These are phyloP conservation scores for Clarias laeviceps DNA, from an alignment of 2,797 vertebrate genomes.

Conservation along the genomic window DNA sequence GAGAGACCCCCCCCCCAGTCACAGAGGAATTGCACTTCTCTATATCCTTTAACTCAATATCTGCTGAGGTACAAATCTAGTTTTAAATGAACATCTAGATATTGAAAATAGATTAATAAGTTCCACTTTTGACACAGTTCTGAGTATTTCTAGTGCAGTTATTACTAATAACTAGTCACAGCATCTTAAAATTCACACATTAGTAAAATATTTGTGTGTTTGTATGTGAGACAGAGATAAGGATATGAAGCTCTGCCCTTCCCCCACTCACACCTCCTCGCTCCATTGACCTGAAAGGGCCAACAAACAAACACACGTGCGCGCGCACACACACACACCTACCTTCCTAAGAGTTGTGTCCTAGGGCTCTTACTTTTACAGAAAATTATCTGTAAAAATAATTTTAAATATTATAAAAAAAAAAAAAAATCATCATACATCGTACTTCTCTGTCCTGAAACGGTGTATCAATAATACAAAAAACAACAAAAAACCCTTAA, in stretches of 20 bases:
- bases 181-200: background rate
- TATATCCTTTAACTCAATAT: background rate
- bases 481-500: no score
- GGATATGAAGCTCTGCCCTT: slow-evolving; percentile 3
- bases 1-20: background rate
- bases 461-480: background rate
- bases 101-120: background rate
- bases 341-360: background rate
- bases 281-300: slow-evolving; percentile 7
- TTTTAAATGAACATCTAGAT: background rate
- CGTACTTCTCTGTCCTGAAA: background rate
- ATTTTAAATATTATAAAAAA: no score
- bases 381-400: background rate
- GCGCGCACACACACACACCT: background rate
- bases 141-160: no score
- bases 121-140: background rate
- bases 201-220: background rate
- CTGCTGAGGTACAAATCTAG: background rate
- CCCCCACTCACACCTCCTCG: background rate
- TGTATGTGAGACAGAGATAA: background rate
- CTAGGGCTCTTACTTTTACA: background rate
- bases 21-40: background rate
- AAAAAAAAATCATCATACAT: no score
- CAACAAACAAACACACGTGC: background rate
- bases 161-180: background rate